These are phyloP conservation scores for Nerophis ophidion DNA, from an alignment of 2,113 vertebrate species.

Conservation along the genomic window DNA sequence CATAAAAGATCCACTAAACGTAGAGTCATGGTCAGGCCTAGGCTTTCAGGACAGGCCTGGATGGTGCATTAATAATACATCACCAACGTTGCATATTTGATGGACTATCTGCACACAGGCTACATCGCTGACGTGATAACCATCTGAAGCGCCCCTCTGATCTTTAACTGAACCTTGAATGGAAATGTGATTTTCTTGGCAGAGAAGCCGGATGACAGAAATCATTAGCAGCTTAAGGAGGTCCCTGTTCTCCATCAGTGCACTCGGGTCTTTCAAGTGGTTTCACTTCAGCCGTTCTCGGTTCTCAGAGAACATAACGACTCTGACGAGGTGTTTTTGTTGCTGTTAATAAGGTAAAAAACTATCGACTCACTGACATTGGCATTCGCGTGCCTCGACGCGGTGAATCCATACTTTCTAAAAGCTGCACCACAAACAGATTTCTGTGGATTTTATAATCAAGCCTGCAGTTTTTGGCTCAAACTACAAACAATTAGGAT, in stretches of 20 bases:
- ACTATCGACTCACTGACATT: constrained; percentile 11
- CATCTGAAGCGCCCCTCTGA: constrained; percentile 40
- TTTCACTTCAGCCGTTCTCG: constrained; percentile 32
- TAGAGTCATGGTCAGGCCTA: constrained; percentile 36
- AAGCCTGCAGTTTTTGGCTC: background rate
- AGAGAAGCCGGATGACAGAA: constrained; percentile 26
- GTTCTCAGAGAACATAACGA: constrained; percentile 11
- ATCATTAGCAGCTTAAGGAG: constrained; percentile 32
- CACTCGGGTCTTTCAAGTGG: constrained; percentile 47
- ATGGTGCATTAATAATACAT: constrained; percentile 63
- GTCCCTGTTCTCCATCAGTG: constrained; percentile 29
- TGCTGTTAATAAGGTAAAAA: constrained; percentile 21
- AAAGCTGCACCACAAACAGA: background rate
- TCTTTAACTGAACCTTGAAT: constrained; percentile 44
- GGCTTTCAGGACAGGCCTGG: constrained; percentile 50
- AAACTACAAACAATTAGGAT: background rate
- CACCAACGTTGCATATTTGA: constrained; percentile 58
- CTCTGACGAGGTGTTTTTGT: constrained; percentile 10
- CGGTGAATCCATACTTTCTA: constrained; percentile 1
- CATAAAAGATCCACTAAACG: constrained; percentile 19
- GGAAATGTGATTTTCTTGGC: constrained; percentile 38
- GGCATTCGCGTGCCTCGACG: background rate
- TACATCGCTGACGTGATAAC: constrained; percentile 45
- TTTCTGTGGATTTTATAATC: background rate
- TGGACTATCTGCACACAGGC: constrained; percentile 44